Conservation (phyloP, 2,888 invertebrate species). For the Lasioglossum oenotherae region DNA sequence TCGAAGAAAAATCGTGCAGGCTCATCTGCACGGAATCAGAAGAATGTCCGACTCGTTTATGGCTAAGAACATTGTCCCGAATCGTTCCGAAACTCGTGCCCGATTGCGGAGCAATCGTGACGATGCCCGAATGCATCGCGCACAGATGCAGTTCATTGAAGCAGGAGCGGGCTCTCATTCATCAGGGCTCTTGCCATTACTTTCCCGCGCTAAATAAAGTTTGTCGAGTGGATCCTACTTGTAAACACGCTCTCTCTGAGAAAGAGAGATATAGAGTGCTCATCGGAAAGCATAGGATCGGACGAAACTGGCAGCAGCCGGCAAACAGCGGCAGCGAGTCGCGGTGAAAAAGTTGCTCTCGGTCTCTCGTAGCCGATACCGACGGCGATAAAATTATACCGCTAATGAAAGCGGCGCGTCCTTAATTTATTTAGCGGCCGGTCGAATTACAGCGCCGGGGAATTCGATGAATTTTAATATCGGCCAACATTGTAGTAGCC, state of each 20-base stretch:
- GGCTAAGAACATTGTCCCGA: neutral
- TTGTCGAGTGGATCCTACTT: neutral
- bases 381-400: constrained; percentile 33
- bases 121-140: neutral
- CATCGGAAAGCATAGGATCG: neutral
- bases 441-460: constrained; percentile 24
- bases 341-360: constrained; percentile 14
- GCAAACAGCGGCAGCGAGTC: neutral
- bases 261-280: neutral
- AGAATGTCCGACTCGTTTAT: neutral
- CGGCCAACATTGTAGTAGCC: constrained; percentile 10
- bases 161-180: neutral
- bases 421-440: constrained; percentile 28
- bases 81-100: neutral
- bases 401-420: constrained; percentile 30
- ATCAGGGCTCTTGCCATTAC: neutral
- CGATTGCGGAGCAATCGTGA: neutral
- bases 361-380: neutral
- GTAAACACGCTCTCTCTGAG: neutral
- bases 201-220: constrained; percentile 1
- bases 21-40: neutral
- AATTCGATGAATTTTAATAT: constrained; percentile 45
- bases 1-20: neutral
- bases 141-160: neutral
- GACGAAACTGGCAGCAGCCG: neutral